Percentiles rank a stretch among this genome's conserved stretches.
Evolutionary conservation across 2,113 vertebrate genomes (phyloP).

Genomic region (Morone saxatilis): DNA sequence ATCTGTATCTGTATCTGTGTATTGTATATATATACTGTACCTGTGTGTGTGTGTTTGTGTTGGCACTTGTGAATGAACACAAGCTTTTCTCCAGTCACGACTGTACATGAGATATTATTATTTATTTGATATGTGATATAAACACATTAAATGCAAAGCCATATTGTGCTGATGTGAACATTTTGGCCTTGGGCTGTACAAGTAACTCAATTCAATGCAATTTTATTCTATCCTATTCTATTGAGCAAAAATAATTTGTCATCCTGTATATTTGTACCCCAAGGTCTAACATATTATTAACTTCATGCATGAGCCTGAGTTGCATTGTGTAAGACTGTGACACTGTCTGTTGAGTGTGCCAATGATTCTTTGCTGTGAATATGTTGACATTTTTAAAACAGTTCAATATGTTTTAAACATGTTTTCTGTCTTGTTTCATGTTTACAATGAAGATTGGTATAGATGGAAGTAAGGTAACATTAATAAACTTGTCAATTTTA

Average conservation of each 20-base stretch:
- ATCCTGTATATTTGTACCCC: slow-evolving; percentile 12
- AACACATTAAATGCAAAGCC: slow-evolving; percentile 7
- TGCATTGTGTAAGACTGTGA: slow-evolving; percentile 3
- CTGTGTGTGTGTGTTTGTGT: neutral
- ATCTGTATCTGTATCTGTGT: neutral
- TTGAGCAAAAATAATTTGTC: neutral
- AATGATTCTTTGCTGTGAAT: slow-evolving; percentile 1
- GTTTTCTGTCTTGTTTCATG: slow-evolving; percentile 78
- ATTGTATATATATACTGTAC: neutral
- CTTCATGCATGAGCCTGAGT: slow-evolving; percentile 45
- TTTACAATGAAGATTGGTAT: slow-evolving; percentile 81
- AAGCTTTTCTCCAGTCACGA: slow-evolving; percentile 6
- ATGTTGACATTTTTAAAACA: slow-evolving; percentile 63
- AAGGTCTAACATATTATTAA: slow-evolving; percentile 4
- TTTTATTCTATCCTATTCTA: neutral
- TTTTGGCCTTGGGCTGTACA: neutral
- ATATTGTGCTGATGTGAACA: neutral
- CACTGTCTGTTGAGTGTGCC: neutral
- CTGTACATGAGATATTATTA: neutral
- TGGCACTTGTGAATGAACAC: slow-evolving; percentile 9
- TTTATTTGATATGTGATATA: neutral
- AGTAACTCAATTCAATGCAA: neutral
- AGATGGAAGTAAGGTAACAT: slow-evolving; percentile 83
- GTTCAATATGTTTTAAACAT: slow-evolving; percentile 68
- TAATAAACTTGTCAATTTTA: slow-evolving; percentile 53